Base-by-base conservation (phyloP, 2,797 vertebrate genomes). In the Scarus forsteni region DNA sequence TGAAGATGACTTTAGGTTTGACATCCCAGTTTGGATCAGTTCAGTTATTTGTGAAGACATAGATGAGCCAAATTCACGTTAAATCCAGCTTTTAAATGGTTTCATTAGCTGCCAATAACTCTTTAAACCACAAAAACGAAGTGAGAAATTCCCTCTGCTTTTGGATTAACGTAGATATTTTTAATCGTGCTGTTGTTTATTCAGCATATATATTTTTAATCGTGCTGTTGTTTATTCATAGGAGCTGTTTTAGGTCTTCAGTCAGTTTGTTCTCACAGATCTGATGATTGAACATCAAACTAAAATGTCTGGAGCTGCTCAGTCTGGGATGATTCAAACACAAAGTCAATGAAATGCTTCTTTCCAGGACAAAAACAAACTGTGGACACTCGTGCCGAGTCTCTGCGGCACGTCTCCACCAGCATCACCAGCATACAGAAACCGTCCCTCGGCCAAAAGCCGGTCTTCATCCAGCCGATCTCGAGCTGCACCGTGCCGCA, bases 381-480 rank as follows among this genome's bases (percentile, higher is more conserved):
- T 84, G 90, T 83, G 93, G 95, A 95, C 80, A 73, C 89, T 90
- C 87, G 91, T 79, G 76, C 95, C 74, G 85, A 92, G 85, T 83
- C 90, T 88, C 93, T 92, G 78, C 91, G 92, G 93, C 94, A 93
- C 83, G 75, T 94, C 87, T 91, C 95, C 88, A 94, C 94, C 87
- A 89, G 86, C 80, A 19, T 86, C 73, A 66, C 65, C 71, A 76
- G 73, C 86, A 80, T 95, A 93, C 95, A 95, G 93, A 95, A 95
- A 93, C 89, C 96, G 5, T 77, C 92, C 81, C 44, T 93, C 91
- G 95, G 94, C 89, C 96, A 97, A 93, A 96, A 90, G 86, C 97
- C 97, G 48, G 75, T 87, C 91, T 98, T 99, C 94, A 92, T 96
- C 92, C 95, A 96, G 77, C 96, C 96, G 86, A 94, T 99, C 75